A percentile compares a stretch with the other conserved stretches of the same genome.
Evolutionary conservation across 2,888 invertebrate species (phyloP).

Genomic region (Chouioia cunea): DNA sequence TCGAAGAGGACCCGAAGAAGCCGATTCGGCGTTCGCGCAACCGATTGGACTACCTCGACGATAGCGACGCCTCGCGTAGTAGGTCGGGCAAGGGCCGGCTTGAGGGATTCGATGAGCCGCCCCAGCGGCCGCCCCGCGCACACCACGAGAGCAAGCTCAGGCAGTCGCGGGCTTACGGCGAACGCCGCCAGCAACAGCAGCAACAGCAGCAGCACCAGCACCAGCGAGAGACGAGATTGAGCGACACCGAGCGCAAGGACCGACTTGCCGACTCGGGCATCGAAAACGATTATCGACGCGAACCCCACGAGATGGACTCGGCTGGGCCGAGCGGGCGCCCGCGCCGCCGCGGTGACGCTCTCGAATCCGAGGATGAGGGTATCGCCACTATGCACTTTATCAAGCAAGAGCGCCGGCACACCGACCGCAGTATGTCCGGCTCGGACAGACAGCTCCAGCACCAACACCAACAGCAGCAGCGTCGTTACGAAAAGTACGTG

Average conservation of each 20-base stretch:
- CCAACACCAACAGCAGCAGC: constrained; percentile 36
- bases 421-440: constrained; percentile 76
- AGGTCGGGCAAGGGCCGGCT: constrained; percentile 49
- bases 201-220: too few species aligned
- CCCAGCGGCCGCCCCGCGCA: constrained; percentile 34
- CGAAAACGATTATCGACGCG: constrained; percentile 83
- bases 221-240: constrained; percentile 62
- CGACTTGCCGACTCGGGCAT: constrained; percentile 83
- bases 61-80: constrained; percentile 60
- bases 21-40: constrained; percentile 60
- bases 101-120: constrained; percentile 20
- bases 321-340: constrained; percentile 48
- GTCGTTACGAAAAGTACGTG: constrained; percentile 59
- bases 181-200: constrained; percentile 54
- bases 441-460: constrained; percentile 51
- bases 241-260: constrained; percentile 72
- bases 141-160: constrained; percentile 62
- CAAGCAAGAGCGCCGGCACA: constrained; percentile 81
- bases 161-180: constrained; percentile 65
- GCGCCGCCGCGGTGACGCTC: too few species aligned
- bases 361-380: constrained; percentile 80
- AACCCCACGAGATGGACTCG: constrained; percentile 71
- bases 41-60: constrained; percentile 59
- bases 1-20: constrained; percentile 60
- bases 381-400: constrained; percentile 78